Evolutionary conservation across 2,888 invertebrate species (phyloP), one percentile per base, ranked within the genome.

Genomic region (Hirtodrosophila trivittata): DNA sequence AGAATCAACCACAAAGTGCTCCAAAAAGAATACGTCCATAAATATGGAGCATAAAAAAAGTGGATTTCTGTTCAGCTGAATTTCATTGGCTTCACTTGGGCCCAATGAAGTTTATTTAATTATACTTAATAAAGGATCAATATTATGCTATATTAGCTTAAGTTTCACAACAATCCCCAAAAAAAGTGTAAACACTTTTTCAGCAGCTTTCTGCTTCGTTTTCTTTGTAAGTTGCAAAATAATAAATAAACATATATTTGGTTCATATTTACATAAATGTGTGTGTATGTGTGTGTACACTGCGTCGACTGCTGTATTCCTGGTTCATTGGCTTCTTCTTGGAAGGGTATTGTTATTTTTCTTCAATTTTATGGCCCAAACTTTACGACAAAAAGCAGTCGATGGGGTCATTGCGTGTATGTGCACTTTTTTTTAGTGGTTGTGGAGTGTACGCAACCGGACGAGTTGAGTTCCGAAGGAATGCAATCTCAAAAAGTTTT

Each of bases 301-400:
- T 42, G 38, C 7, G 35, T 9, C 14, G 12, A 25, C 25, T 12
- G 35, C 3, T 26, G 50, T 25, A 37, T 41, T 54, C 57, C 46
- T 30, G 64, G 68, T 69, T 69, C 69, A 63, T 63, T 69, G 68
- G 46, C 67, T 21, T 54, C 46, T 68, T 63, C 68, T 57, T 26
- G 57, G 70, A 72, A 71, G 50, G 6, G 46, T 49, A 13, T 51
- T 66, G 58, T 56, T 77, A 42, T 60, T 63, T 75, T 63, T 75
- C 39, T 66, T 51, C 13, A 21, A 52, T 67, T 81, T 82, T 63
- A 84, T 71, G 78, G 66, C 62, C 46, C 30, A 77, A 77, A 81
- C 54, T 81, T 78, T 66, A 84, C 64, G 78, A 84, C 85, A 77
- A 71, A 71, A 64, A 58, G 42, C 60, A 46, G 33, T 62, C 66